Conservation (phyloP, 2,113 vertebrate species). For the Microtus pennsylvanicus region DNA sequence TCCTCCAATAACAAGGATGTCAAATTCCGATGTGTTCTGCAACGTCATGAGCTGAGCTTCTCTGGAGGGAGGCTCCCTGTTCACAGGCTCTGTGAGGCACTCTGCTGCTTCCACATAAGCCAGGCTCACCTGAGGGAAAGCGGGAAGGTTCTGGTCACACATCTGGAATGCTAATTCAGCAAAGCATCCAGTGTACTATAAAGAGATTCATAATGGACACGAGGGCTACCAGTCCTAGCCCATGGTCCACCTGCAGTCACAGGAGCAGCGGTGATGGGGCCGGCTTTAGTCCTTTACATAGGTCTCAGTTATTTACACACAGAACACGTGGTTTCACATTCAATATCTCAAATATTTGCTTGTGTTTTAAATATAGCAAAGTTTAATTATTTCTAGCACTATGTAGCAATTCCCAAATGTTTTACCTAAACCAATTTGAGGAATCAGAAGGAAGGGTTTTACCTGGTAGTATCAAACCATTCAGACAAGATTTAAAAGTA, state of each 20-base stretch:
- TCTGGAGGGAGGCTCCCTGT: slow-evolving; percentile 89
- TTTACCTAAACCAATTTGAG: slow-evolving; percentile 25
- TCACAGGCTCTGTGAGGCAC: slow-evolving; percentile 67
- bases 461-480: slow-evolving; percentile 7
- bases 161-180: background rate
- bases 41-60: slow-evolving; percentile 89
- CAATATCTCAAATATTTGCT: slow-evolving; percentile 18
- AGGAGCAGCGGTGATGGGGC: background rate
- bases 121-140: slow-evolving; percentile 86
- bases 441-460: slow-evolving; percentile 50
- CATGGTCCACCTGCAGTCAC: background rate
- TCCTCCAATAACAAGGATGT: slow-evolving; percentile 95
- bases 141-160: background rate
- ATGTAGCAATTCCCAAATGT: slow-evolving; percentile 36
- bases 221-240: background rate
- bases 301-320: background rate
- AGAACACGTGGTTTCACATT: slow-evolving; percentile 31
- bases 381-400: slow-evolving; percentile 6
- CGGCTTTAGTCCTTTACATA: background rate
- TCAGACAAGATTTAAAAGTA: slow-evolving; percentile 55
- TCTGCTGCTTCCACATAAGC: slow-evolving; percentile 90
- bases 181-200: background rate
- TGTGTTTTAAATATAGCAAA: background rate
- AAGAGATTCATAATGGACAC: background rate
- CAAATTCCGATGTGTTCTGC: slow-evolving; percentile 89